phyloP scores from a whole-genome alignment of 2,888 invertebrate species.

The Xanthorhoe spadicearia region DNA sequence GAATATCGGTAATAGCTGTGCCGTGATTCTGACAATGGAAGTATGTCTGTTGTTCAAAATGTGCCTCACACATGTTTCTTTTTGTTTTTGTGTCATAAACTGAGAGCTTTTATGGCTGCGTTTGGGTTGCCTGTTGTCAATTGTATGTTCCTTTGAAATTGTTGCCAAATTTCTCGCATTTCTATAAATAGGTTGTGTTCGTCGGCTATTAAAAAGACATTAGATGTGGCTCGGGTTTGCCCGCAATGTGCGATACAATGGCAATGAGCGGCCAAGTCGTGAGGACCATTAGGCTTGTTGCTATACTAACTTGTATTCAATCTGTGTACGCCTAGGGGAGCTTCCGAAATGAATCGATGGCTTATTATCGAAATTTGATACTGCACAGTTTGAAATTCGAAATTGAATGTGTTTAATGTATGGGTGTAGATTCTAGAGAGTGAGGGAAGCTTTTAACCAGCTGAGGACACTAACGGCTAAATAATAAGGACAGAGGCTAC shows the following conservation, averaged over 20 bases:
- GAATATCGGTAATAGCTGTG: constrained; percentile 72
- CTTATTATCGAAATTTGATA: constrained; percentile 36
- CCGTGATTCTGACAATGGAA: constrained; percentile 79
- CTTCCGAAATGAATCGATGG: constrained; percentile 40
- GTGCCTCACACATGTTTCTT: constrained; percentile 58
- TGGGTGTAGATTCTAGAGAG: background rate
- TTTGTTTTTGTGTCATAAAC: constrained; percentile 46
- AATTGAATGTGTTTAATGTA: constrained; percentile 20
- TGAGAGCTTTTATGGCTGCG: constrained; percentile 38
- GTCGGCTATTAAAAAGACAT: constrained; percentile 59
- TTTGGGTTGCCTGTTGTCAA: constrained; percentile 47
- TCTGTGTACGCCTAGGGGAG: constrained; percentile 23
- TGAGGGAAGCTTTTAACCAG: background rate
- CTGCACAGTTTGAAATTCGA: constrained; percentile 1
- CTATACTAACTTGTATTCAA: constrained; percentile 8
- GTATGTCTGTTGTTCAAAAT: constrained; percentile 50
- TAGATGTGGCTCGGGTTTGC: constrained; percentile 50
- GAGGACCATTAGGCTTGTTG: constrained; percentile 24
- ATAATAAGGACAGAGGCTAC: too few species aligned
- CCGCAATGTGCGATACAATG: constrained; percentile 36
- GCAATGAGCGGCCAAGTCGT: constrained; percentile 25
- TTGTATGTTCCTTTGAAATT: constrained; percentile 49
- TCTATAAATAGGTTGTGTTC: constrained; percentile 55
- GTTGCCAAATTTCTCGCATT: constrained; percentile 49
- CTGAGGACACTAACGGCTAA: background rate